Percentiles rank a stretch among this genome's conserved stretches.
Evolutionary conservation across 1,140 invertebrate species (phyloP).

Genomic region (Uloborus diversus): DNA sequence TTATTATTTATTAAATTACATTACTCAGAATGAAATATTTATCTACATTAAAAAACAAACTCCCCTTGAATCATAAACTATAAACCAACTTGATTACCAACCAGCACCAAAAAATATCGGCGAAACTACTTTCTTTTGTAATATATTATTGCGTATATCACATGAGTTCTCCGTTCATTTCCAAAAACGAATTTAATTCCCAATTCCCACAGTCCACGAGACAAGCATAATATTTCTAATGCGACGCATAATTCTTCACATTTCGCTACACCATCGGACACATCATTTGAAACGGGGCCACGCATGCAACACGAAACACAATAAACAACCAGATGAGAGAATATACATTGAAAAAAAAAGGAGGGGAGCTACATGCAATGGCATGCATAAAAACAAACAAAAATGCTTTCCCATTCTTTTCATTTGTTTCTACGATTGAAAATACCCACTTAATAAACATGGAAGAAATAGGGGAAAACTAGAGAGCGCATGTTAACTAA

Average conservation of each 20-base stretch:
- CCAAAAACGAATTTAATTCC: slow-evolving; percentile 9
- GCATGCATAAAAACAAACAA: neutral
- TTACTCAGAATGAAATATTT: too few relatives aligned
- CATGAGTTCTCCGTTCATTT: too few relatives aligned
- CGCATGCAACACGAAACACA: slow-evolving; percentile 18
- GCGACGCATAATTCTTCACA: slow-evolving; percentile 12
- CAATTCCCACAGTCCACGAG: neutral
- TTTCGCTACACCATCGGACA: neutral
- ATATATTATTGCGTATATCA: too few relatives aligned
- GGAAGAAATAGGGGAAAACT: slow-evolving; percentile 12
- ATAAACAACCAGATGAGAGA: neutral
- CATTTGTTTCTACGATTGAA: slow-evolving; percentile 50
- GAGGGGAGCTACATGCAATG: neutral
- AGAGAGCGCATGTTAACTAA: slow-evolving; percentile 10
- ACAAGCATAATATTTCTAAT: slow-evolving; percentile 30
- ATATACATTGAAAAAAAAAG: neutral
- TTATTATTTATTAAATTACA: too few relatives aligned
- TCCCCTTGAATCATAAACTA: too few relatives aligned
- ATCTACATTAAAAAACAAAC: too few relatives aligned
- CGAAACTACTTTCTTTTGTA: too few relatives aligned
- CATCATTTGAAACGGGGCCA: neutral
- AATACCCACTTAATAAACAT: slow-evolving; percentile 54
- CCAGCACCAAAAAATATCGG: too few relatives aligned
- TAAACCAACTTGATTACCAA: too few relatives aligned
- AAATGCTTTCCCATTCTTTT: slow-evolving; percentile 24